phyloP scores from a whole-genome alignment of 92 coral and sea anemone genomes.

The Porites divaricata region DNA sequence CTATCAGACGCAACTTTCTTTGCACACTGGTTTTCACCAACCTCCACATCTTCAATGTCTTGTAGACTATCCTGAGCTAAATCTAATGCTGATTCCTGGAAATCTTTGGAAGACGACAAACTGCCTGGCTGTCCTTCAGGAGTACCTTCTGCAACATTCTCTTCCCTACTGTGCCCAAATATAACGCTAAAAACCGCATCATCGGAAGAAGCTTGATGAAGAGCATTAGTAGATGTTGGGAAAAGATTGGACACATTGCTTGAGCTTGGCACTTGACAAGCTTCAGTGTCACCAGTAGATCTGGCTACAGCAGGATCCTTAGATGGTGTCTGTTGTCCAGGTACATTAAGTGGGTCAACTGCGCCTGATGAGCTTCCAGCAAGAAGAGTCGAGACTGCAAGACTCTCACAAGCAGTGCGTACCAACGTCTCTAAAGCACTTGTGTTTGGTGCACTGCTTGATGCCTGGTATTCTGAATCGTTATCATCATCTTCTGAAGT shows the following conservation, averaged over 20 bases:
- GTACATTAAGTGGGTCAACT: conserved; percentile 15
- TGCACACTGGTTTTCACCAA: background rate
- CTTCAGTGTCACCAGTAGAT: background rate
- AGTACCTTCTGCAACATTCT: background rate
- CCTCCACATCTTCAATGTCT: conserved; percentile 60
- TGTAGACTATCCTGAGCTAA: conserved; percentile 7
- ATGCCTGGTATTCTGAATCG: conserved; percentile 25
- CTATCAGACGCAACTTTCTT: too few relatives aligned
- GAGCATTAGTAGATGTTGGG: conserved; percentile 16
- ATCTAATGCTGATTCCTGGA: conserved; percentile 21
- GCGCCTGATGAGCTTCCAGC: conserved; percentile 17
- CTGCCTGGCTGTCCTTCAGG: background rate
- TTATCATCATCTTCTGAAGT: conserved; percentile 25
- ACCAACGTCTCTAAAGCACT: conserved; percentile 84
- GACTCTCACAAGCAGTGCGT: conserved; percentile 83
- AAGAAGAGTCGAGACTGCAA: conserved; percentile 38
- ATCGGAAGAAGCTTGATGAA: conserved; percentile 17
- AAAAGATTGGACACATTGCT: conserved; percentile 11
- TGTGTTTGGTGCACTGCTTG: conserved; percentile 43
- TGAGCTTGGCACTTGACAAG: conserved; percentile 2
- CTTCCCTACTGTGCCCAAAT: conserved; percentile 34
- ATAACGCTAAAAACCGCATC: conserved; percentile 35
- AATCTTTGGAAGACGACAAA: conserved; percentile 18
- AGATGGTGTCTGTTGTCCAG: conserved; percentile 12
- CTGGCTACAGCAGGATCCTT: conserved; percentile 3